Evolutionary conservation across 2,888 invertebrate genomes (phyloP).

Genomic region (Hoplodrina ambigua): DNA sequence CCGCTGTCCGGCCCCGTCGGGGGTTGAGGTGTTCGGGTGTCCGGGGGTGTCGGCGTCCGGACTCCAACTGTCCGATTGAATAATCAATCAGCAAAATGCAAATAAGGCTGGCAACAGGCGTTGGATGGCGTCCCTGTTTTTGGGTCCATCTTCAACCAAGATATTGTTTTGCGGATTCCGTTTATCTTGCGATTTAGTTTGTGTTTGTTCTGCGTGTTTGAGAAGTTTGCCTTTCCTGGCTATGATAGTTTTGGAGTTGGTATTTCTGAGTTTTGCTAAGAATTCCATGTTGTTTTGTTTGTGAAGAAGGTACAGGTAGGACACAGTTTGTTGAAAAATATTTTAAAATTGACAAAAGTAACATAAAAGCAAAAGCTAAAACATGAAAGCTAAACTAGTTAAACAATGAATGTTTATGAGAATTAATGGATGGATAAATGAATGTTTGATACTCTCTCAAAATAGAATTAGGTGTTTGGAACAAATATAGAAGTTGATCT

Average conservation of each 20-base stretch:
- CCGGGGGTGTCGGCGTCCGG: constrained; percentile 57
- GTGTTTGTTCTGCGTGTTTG: constrained; percentile 34
- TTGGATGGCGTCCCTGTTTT: constrained; percentile 69
- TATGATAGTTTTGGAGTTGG: constrained; percentile 40
- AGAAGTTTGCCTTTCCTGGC: constrained; percentile 34
- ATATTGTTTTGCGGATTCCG: constrained; percentile 54
- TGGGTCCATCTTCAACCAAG: constrained; percentile 47
- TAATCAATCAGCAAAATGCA: constrained; percentile 88
- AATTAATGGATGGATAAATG: too few species aligned
- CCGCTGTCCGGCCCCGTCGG: constrained; percentile 71
- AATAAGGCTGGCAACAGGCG: constrained; percentile 85
- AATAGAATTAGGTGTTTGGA: too few species aligned
- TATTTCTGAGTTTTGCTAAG: constrained; percentile 6
- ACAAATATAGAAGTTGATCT: too few species aligned
- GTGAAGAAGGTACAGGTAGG: neutral
- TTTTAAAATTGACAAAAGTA: too few species aligned
- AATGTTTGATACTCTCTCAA: too few species aligned
- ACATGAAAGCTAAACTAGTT: too few species aligned
- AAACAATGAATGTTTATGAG: too few species aligned
- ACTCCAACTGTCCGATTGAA: constrained; percentile 83
- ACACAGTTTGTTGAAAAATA: too few species aligned
- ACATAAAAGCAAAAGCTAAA: too few species aligned
- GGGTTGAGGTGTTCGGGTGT: constrained; percentile 25
- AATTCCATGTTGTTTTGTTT: neutral
- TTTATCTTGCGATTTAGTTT: constrained; percentile 57